Percentiles rank a stretch among this genome's conserved stretches.
phyloP scores from a whole-genome alignment of 2,888 invertebrate species.

The Lacanobia oleracea region DNA sequence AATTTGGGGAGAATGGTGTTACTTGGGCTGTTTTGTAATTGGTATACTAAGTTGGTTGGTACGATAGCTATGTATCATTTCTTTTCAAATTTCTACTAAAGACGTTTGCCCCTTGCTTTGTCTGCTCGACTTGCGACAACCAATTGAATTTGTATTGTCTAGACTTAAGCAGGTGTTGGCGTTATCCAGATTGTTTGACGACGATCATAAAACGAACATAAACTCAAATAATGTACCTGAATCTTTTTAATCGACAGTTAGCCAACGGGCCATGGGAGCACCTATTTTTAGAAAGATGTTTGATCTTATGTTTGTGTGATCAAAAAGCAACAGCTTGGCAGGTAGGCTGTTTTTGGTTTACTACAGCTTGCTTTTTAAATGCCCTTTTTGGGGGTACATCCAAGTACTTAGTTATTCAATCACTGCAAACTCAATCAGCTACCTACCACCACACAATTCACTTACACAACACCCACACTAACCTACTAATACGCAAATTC shows the following conservation, averaged over 20 bases:
- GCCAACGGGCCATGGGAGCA: too few species aligned
- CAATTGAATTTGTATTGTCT: background rate
- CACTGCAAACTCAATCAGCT: background rate
- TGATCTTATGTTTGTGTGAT: too few species aligned
- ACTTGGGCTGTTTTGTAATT: slow-evolving; percentile 12
- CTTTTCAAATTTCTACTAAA: too few species aligned
- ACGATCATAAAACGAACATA: too few species aligned
- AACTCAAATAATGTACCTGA: too few species aligned
- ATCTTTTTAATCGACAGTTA: too few species aligned
- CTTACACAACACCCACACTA: background rate
- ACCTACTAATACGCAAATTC: slow-evolving; percentile 6
- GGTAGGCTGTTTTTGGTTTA: background rate
- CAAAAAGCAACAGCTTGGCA: background rate
- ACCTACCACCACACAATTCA: background rate
- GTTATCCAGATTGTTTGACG: background rate
- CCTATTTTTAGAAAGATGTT: too few species aligned
- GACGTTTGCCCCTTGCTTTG: background rate
- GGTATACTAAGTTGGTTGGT: background rate
- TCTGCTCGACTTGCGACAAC: background rate
- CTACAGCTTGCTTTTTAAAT: background rate
- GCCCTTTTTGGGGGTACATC: background rate
- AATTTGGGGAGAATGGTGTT: slow-evolving; percentile 4
- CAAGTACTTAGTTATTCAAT: background rate
- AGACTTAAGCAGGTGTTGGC: background rate
- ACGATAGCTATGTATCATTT: background rate